A percentile compares a stretch with the other conserved stretches of the same genome.
These are phyloP conservation scores for Eupithecia pulchellata DNA, from an alignment of 2,888 invertebrate species.

Conservation along the genomic window DNA sequence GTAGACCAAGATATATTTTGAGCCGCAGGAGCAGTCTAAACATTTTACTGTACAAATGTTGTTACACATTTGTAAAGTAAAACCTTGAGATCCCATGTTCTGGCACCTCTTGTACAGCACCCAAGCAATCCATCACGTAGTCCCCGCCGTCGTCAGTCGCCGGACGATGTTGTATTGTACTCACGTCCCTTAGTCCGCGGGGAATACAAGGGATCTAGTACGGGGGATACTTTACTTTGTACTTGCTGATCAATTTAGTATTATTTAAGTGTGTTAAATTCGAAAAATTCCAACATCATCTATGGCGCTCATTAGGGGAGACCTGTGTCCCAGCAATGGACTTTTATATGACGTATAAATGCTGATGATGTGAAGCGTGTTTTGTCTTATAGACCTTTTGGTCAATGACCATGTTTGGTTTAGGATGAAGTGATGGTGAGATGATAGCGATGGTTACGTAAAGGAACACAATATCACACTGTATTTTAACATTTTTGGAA, in stretches of 20 bases:
- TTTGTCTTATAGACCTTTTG: neutral
- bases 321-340: too few relatives aligned
- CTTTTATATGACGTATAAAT: too few relatives aligned
- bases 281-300: too few relatives aligned
- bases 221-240: neutral
- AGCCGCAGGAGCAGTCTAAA: too few relatives aligned
- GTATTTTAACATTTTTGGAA: neutral
- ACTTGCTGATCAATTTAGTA: neutral
- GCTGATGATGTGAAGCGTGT: too few relatives aligned
- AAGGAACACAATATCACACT: neutral
- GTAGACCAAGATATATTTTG: neutral
- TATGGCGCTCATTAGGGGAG: too few relatives aligned
- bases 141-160: neutral
- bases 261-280: too few relatives aligned
- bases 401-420: neutral
- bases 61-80: neutral
- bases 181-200: neutral
- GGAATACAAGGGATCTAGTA: neutral
- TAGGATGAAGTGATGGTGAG: neutral
- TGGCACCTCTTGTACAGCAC: neutral
- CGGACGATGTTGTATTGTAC: neutral
- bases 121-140: slow-evolving; percentile 14
- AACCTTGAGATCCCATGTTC: neutral
- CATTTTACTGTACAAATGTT: too few relatives aligned
- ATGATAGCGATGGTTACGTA: neutral